These are phyloP conservation scores for Lochmaea crataegi DNA, from an alignment of 2,888 invertebrate species.

Conservation along the genomic window DNA sequence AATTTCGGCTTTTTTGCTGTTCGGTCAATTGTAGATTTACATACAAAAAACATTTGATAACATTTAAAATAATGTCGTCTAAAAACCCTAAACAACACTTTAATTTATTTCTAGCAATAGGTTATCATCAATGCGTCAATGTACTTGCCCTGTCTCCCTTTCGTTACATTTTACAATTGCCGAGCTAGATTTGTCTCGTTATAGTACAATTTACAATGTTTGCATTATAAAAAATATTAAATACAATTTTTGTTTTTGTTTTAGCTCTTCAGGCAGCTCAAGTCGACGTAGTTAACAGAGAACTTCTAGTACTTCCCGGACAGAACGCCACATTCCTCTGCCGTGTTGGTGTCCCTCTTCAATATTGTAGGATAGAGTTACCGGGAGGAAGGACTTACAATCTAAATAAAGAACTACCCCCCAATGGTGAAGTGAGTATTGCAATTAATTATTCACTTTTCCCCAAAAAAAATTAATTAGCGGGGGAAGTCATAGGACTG, in stretches of 20 bases:
- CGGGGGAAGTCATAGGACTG: too few relatives aligned
- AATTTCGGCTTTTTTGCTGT: background rate
- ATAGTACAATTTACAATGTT: too few relatives aligned
- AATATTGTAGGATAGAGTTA: conserved; percentile 71
- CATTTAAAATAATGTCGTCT: too few relatives aligned
- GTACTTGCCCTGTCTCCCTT: too few relatives aligned
- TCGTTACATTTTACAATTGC: too few relatives aligned
- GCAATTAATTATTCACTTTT: too few relatives aligned
- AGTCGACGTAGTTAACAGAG: conserved; percentile 66
- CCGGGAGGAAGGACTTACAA: conserved; percentile 65
- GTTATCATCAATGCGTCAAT: too few relatives aligned
- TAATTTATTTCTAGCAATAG: background rate
- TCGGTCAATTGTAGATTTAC: background rate
- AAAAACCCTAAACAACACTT: background rate
- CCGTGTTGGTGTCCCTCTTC: conserved; percentile 69
- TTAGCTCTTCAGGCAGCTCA: conserved; percentile 55
- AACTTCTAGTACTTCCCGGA: conserved; percentile 70
- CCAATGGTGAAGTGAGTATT: conserved; percentile 62
- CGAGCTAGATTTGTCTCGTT: too few relatives aligned
- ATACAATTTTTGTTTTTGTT: conserved; percentile 43
- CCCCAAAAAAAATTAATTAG: too few relatives aligned
- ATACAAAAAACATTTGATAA: background rate
- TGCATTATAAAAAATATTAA: too few relatives aligned
- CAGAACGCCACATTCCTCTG: conserved; percentile 71
- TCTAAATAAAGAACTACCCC: conserved; percentile 64